Evolutionary conservation across 2,888 invertebrate species (phyloP), one percentile per base, ranked within the genome.

Genomic region (Chelonus formosanus): DNA sequence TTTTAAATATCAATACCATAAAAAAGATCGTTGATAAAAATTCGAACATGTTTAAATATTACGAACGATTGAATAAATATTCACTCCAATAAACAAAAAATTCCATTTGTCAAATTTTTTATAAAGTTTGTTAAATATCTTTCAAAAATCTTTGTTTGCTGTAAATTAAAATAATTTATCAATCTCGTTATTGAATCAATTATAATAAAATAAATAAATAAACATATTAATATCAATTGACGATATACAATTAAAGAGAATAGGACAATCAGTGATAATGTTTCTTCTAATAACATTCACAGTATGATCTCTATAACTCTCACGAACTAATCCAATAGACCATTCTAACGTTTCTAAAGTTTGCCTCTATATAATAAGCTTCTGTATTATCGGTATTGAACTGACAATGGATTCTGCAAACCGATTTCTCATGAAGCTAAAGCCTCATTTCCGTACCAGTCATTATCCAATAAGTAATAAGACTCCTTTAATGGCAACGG

Each of bases 401-500:
- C 52, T 52, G 6, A 34, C 34, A 8, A 31, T 5, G 52, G 10
- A 31, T 20, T 10, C 10, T 48, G 48, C 8, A 34, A 52, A 52
- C 52, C 52, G 52, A 52, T 52, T 31, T 52, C 52, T 52, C 52
- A 4, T 5, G 8, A 8, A 8, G 8, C 52, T 32, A 31, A 52
- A 32, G 52, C 52, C 7, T 52, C 34, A 52, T 52, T 52, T 52
- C 52, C 52, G 52, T 32, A 32, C 34, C 34, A 52, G 32, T 52
- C 5, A 34, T 52, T 32, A 52, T 52, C 52, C 52, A 52, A 52
- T 52, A 52, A 52, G 52, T 52, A 52, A 52, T 52, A 52, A 52
- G 52, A 52, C 34, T 8, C 52, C 20, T 52, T 32, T 32, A 31
- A 48, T 20, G 10, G 6, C 40, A 40, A 6, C 40, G 4, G 40